These are phyloP conservation scores for Galeopterus variegatus DNA, from an alignment of 2,113 vertebrate species.

Conservation along the genomic window DNA sequence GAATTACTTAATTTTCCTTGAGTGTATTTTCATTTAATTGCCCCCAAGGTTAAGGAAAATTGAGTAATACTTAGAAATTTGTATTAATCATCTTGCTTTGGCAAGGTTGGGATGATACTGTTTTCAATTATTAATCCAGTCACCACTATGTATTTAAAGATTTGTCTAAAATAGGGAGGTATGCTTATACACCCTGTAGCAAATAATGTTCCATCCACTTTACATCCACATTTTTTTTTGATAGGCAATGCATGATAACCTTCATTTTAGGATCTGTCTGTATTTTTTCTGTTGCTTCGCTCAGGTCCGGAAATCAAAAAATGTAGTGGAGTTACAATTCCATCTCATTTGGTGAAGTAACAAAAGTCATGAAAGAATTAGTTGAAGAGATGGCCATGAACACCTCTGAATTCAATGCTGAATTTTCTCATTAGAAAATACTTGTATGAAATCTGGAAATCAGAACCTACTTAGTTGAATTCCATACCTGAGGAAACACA, in stretches of 20 bases:
- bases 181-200: not conserved
- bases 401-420: not conserved
- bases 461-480: not conserved
- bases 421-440: constrained; percentile 39
- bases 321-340: not conserved
- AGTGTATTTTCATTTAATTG: not conserved
- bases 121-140: not conserved
- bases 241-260: not conserved
- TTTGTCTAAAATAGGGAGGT: not conserved
- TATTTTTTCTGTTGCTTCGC: not conserved
- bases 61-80: constrained; percentile 29
- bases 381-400: not conserved
- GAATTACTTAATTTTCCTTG: not conserved
- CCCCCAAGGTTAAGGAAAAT: not conserved
- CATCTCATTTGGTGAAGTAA: not conserved
- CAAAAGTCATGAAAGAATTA: not conserved
- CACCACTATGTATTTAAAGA: not conserved
- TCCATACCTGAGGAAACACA: not conserved
- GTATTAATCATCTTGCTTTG: not conserved
- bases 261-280: not conserved
- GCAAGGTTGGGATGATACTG: not conserved
- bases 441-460: not conserved
- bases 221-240: not conserved
- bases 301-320: not conserved
- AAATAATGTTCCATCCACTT: not conserved